phyloP scores from a whole-genome alignment of 2,888 invertebrate genomes.

The Drosophila borealis region DNA sequence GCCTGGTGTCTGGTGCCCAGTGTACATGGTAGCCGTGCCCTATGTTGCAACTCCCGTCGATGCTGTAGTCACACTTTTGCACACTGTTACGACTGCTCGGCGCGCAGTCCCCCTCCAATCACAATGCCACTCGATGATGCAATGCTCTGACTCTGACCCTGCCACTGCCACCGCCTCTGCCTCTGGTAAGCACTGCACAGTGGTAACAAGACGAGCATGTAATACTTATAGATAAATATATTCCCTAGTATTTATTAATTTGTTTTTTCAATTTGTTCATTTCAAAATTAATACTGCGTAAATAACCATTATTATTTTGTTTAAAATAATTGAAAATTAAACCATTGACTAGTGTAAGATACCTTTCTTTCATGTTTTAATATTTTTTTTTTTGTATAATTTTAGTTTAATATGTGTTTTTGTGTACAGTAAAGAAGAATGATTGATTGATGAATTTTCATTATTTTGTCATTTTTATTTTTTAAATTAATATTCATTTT shows the following conservation, averaged over 20 bases:
- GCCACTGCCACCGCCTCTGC: slow-evolving; percentile 48
- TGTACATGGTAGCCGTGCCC: slow-evolving; percentile 2
- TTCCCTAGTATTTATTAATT: too few species aligned
- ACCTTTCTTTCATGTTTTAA: too few species aligned
- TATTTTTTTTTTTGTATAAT: too few species aligned
- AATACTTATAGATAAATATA: too few species aligned
- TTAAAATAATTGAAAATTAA: too few species aligned
- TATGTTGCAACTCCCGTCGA: slow-evolving; percentile 24
- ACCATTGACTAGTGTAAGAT: too few species aligned
- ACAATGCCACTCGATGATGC: slow-evolving; percentile 72
- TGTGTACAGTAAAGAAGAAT: too few species aligned
- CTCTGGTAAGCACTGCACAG: slow-evolving; percentile 20
- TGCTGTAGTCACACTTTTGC: slow-evolving; percentile 69
- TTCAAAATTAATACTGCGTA: too few species aligned
- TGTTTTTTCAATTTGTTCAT: neutral
- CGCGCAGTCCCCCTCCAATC: slow-evolving; percentile 37
- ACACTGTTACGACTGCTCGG: slow-evolving; percentile 51
- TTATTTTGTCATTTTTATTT: too few species aligned
- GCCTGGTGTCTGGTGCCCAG: neutral
- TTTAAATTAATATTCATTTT: too few species aligned
- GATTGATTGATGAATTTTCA: too few species aligned
- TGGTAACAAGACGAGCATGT: slow-evolving; percentile 16
- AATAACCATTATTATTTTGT: neutral
- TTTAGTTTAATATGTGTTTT: too few species aligned
- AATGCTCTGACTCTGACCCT: slow-evolving; percentile 49